Conservation (phyloP, 2,888 invertebrate species). For the Schizaphis graminum region DNA sequence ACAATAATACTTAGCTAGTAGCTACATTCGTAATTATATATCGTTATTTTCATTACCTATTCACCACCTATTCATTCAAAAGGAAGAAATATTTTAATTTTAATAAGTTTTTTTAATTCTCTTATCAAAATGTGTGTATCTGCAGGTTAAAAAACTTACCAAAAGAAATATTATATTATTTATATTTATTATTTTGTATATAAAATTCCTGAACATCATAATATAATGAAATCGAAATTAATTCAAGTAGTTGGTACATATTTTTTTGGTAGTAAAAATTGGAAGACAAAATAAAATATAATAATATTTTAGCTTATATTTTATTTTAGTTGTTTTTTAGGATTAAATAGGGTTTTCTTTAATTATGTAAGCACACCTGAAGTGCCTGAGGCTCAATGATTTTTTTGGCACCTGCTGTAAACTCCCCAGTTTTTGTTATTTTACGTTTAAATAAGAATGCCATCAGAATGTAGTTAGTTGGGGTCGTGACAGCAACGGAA, state of each 20-base stretch:
- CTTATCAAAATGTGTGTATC: not conserved
- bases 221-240: not conserved
- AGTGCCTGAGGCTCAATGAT: not conserved
- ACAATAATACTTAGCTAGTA: not conserved
- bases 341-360: not conserved
- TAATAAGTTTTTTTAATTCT: not conserved
- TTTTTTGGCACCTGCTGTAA: not conserved
- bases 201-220: too few relatives aligned
- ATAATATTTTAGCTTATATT: not conserved
- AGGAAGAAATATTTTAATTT: not conserved
- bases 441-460: not conserved
- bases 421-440: not conserved
- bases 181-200: not conserved
- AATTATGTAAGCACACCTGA: not conserved
- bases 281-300: not conserved
- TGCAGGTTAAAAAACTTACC: not conserved
- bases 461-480: not conserved
- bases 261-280: not conserved
- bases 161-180: not conserved
- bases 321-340: not conserved
- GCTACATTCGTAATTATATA: too few relatives aligned
- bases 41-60: too few relatives aligned
- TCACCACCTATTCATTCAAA: not conserved
- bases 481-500: not conserved
- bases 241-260: not conserved